These are phyloP conservation scores for Harlomillsia oculata DNA, from an alignment of 1,140 invertebrate species.

Conservation along the genomic window DNA sequence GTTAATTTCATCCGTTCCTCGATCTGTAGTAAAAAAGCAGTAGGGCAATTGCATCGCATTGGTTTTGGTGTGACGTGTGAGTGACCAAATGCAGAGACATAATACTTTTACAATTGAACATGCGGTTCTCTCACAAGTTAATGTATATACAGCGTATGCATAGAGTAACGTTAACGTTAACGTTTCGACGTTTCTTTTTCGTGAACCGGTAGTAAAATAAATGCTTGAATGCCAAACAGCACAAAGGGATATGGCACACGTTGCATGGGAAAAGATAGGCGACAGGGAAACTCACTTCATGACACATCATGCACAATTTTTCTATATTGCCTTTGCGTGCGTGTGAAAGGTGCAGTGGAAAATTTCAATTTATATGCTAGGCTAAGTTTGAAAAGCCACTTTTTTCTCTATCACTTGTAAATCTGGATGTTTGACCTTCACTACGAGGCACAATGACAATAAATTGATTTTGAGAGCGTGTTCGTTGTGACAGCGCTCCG, in stretches of 20 bases:
- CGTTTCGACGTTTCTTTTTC: not conserved
- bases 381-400: not conserved
- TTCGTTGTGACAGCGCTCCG: conserved; percentile 3
- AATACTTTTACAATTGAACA: no score
- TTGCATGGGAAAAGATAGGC: not conserved
- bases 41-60: no score
- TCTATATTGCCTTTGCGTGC: conserved; percentile 1
- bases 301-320: no score
- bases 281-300: conserved; percentile 6
- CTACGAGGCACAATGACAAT: conserved; percentile 9
- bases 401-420: conserved; percentile 2
- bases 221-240: not conserved
- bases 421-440: conserved; percentile 5
- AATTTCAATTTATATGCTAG: conserved; percentile 7
- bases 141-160: no score
- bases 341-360: conserved; percentile 1
- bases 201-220: not conserved
- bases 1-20: no score
- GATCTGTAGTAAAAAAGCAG: no score
- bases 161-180: not conserved
- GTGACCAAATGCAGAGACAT: no score
- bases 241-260: no score
- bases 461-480: conserved; percentile 10
- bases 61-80: no score
- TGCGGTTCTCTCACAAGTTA: no score